Evolutionary conservation across 2,113 vertebrate genomes (phyloP), one percentile per base, ranked within the genome.

Genomic region (Odontesthes bonariensis): DNA sequence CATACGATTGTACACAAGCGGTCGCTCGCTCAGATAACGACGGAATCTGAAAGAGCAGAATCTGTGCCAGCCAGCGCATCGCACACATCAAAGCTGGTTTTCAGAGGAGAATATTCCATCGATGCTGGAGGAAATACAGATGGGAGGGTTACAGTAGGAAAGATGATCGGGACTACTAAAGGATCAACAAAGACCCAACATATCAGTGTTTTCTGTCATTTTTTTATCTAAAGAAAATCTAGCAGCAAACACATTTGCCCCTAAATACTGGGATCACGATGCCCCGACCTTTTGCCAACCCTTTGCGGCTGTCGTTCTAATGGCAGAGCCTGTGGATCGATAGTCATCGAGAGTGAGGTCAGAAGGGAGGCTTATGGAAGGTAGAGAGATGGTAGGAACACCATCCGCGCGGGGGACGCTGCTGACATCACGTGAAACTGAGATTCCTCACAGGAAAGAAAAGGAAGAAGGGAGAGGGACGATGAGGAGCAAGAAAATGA

Each of bases 21-120:
- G 33, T 20, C 10, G 19, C n/a, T 38, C 22, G 40, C 14, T 44
- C 40, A 44, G n/a, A 73, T 19, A 40, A 49, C 53, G 69, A 61
- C 27, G 20, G 57, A 27, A 27, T 27, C 27, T 27, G 13, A 75
- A 72, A 60, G 42, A 58, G 60, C 62, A 40, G 32, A 22, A 75
- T 60, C 27, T 10, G 19, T 75, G 63, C 17, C 71, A 49, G 56
- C 19, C 40, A 42, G 62, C 33, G 11, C 19, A 38, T 56, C 54
- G 17, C 51, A 70, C 38, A 58, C 68, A 88, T 81, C 79, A 85
- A 87, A 87, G 79, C 78, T 66, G 69, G 31, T 52, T 68, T 13
- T 55, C 22, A 38, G 75, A 75, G 62, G 71, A 65, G 61, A 76
- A 64, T 51, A 69, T 81, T 75, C 55, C 42, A 6, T 69, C 72